Evolutionary conservation across 64 coral and sea anemone genomes (phyloP), one percentile per base, ranked within the genome.

Genomic region (Actinia equina): DNA sequence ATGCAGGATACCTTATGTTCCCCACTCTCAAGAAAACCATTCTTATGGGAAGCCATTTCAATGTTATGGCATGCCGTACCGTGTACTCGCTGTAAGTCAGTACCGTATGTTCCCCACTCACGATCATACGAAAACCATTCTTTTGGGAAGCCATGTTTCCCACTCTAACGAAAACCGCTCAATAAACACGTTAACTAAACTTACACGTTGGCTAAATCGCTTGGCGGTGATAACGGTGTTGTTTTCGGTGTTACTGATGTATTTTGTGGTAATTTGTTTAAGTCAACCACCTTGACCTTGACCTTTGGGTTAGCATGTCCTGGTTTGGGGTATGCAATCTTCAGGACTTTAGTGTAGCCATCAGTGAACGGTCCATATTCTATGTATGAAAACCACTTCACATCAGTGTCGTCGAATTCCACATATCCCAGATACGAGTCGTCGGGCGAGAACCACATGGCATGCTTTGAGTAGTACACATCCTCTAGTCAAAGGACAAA

Each of bases 241-340:
- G 80, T 8, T 11, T 1, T 41, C 5, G 69, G 69, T 30, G 14
- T 74, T 74, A 13, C 1, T 13, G 26, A 74, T 6, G 43, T 3
- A 82, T 52, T 16, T n/a, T 52, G 44, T 30, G 80, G 80, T 27
- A 82, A 57, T 13, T 13, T 59, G 2, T 44, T 19, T 17, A 90
- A 57, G 52, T 94, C 79, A 74, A 82, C 60, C 58, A 94, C 74
- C 83, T 82, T 79, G 30, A 90, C 84, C 43, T 86, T 67, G 3
- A 94, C 78, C 52, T 85, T 67, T 5, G 92, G 92, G 52, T 94
- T 94, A 42, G 43, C 1, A 14, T 57, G 65, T 55, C 92, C 92
- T 83, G 92, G 88, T 90, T 94, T 94, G 43, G 92, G 92, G 71
- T 94, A 94, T 3, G 88, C 92, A 54, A 94, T 86, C 26, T 94